Base-by-base conservation (phyloP, 2,888 invertebrate species). In the Cephus sareptanus region DNA sequence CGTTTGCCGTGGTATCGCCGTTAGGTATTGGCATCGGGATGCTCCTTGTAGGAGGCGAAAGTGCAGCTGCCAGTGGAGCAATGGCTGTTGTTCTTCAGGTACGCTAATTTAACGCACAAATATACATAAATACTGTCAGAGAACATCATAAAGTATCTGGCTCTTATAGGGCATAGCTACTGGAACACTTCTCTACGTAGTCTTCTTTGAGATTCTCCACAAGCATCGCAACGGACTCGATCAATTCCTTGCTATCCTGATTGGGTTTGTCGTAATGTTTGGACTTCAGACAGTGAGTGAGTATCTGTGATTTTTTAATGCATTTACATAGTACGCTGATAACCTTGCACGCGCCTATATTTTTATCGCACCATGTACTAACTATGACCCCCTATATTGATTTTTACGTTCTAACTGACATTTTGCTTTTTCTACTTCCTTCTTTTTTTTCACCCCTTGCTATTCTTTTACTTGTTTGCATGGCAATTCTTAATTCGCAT, bases 121-220 rank as follows among this genome's bases (percentile, higher is more conserved):
- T 56, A 56, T 56, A 56, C 9, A 23, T 9, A 6, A 56, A 23
- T 9, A 56, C 56, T 56, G 23, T 23, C 23, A 23, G 56, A 56
- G 2, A 6, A 56, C 56, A 23, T 40, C 4, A 30, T 15, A 35
- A 23, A 9, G 56, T 23, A 9, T 56, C 23, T 56, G 56, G 56
- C 23, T n/a, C 40, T 79, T 91, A 23, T 96, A 98, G 93, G 98
- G 98, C 4, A 92, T 98, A 79, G 98, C 98, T 0, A 95, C 97
- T 74, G 99, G 98, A 23, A 98, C 98, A 0, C 94, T 99, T 73
- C 92, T 99, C 4, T 99, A 98, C 92, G 97, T 99, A 30, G 98
- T 98, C n/a, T 98, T 98, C 93, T 98, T 98, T 91, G 98, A 99
- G 92, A 96, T 98, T 77, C 94, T 98, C 86, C 95, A 95, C 73